Percentiles rank a stretch among this genome's conserved stretches.
Evolutionary conservation across 2,113 vertebrate genomes (phyloP).

Genomic region (Cardinalis cardinalis): DNA sequence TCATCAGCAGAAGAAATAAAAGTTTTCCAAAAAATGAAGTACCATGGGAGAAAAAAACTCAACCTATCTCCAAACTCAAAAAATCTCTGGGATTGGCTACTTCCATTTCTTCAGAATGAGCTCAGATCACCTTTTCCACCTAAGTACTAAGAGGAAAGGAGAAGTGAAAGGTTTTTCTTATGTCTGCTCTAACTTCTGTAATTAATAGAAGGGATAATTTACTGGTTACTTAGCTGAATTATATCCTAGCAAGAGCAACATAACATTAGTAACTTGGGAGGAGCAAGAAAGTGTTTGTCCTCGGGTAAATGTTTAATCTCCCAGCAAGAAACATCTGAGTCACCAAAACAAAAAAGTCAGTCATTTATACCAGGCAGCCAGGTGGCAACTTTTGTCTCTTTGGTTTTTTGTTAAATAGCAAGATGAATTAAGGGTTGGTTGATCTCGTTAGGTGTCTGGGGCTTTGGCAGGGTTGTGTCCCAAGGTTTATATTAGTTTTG

Average conservation of each 20-base stretch:
- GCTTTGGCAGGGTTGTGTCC: neutral
- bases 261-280: constrained; percentile 4
- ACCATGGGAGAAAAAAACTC: neutral
- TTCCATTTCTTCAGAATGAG: neutral
- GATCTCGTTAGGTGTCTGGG: neutral
- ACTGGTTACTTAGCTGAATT: neutral
- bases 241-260: neutral
- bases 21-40: neutral
- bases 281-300: neutral
- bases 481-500: neutral
- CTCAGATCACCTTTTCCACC: neutral
- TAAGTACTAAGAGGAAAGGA: neutral
- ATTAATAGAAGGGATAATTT: constrained; percentile 17
- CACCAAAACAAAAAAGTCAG: neutral
- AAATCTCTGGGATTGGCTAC: neutral
- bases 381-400: neutral
- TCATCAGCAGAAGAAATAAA: neutral
- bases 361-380: neutral
- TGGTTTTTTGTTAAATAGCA: neutral
- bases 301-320: neutral
- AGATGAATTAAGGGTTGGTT: neutral
- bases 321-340: constrained; percentile 15
- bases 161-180: neutral
- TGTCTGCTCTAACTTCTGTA: neutral
- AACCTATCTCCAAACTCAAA: neutral